Percentiles rank a stretch among this genome's conserved stretches.
phyloP scores from a whole-genome alignment of 1,140 invertebrate genomes.

The Micrasema minimum region DNA sequence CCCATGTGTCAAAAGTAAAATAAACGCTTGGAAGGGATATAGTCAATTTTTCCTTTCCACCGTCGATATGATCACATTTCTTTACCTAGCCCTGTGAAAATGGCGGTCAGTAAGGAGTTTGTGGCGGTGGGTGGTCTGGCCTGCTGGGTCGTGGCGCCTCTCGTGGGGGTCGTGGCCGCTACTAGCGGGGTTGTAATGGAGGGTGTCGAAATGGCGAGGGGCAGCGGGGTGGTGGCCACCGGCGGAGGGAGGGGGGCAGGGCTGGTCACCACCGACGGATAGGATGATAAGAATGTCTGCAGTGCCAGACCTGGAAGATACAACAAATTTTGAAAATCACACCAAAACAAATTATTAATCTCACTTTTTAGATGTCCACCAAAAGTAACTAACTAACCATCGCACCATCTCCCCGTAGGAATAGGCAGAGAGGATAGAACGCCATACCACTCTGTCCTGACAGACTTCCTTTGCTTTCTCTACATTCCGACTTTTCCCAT shows the following conservation, averaged over 20 bases:
- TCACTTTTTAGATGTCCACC: too few relatives aligned
- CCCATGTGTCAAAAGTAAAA: too few relatives aligned
- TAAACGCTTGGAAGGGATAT: too few relatives aligned
- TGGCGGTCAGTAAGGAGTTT: not conserved
- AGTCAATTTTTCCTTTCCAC: too few relatives aligned
- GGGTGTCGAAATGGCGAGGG: not conserved
- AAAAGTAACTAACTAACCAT: too few relatives aligned
- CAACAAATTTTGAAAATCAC: not conserved
- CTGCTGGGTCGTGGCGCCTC: not conserved
- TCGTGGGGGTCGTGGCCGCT: not conserved
- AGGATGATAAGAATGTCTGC: slow-evolving; percentile 15
- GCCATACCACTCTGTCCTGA: too few relatives aligned
- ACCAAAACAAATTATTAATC: too few relatives aligned
- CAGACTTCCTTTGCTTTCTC: too few relatives aligned
- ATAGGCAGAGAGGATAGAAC: too few relatives aligned
- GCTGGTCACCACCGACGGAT: not conserved
- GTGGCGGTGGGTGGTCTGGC: not conserved
- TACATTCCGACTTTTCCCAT: too few relatives aligned
- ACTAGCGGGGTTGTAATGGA: not conserved
- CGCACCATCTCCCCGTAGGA: too few relatives aligned
- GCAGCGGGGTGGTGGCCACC: not conserved
- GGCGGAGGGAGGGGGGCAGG: not conserved
- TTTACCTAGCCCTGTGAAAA: slow-evolving; percentile 32
- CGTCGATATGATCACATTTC: too few relatives aligned
- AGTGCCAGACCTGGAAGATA: slow-evolving; percentile 17